Conservation (phyloP, 2,797 vertebrate genomes). For the Coracias cyanogaster region DNA sequence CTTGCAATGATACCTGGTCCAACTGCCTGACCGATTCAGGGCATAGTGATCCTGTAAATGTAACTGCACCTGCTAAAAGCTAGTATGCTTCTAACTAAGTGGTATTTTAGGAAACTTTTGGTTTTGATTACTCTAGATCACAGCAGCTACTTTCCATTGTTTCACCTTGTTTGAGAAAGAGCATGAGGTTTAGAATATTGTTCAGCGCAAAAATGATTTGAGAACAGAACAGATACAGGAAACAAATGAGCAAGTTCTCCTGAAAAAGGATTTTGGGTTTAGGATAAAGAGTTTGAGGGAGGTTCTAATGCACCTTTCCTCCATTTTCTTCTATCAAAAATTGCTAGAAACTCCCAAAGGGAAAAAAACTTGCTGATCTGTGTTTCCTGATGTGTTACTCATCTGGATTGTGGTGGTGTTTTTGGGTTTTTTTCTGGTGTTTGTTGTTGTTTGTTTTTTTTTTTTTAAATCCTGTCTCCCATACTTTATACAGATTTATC, state of each 20-base stretch:
- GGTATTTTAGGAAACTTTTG: not conserved
- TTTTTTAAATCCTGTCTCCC: not conserved
- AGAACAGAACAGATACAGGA: not conserved
- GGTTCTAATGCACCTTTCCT: not conserved
- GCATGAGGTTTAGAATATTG: not conserved
- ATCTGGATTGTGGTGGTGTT: not conserved
- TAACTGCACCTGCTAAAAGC: not conserved
- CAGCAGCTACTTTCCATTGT: not conserved
- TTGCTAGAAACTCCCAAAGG: not conserved
- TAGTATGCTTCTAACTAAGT: not conserved
- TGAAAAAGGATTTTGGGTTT: not conserved
- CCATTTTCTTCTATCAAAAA: not conserved
- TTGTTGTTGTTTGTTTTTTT: not conserved
- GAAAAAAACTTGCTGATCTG: not conserved
- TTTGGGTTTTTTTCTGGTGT: not conserved
- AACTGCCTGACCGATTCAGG: not conserved
- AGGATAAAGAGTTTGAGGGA: not conserved
- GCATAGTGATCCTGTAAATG: not conserved
- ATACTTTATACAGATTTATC: slow-evolving; percentile 75
- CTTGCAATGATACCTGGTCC: not conserved
- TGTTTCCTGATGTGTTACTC: not conserved
- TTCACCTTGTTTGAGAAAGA: not conserved
- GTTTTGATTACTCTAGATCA: not conserved
- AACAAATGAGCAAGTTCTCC: not conserved
- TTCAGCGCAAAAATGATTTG: not conserved